Evolutionary conservation across 2,797 vertebrate species (phyloP).

Genomic region (Dendrocincla tyrannina): DNA sequence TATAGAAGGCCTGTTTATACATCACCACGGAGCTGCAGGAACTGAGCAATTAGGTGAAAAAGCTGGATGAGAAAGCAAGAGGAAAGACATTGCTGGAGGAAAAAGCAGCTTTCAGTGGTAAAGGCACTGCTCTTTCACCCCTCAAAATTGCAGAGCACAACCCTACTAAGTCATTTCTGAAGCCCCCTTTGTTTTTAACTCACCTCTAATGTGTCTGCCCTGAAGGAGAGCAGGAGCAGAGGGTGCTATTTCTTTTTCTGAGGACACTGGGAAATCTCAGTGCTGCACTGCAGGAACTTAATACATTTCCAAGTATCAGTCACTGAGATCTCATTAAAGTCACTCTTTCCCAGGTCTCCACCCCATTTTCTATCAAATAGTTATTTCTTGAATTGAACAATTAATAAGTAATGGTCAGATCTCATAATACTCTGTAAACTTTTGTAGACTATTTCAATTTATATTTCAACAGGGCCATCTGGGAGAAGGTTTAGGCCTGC

Average conservation of each 20-base stretch:
- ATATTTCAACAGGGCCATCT: background rate
- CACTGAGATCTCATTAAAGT: conserved; percentile 1
- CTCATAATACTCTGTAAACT: conserved; percentile 13
- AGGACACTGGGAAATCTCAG: background rate
- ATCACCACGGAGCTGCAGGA: background rate
- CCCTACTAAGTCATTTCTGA: background rate
- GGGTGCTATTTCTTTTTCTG: background rate
- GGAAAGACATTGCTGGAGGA: background rate
- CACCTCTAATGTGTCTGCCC: background rate
- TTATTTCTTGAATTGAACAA: conserved; percentile 41
- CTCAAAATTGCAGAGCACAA: background rate
- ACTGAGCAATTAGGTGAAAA: background rate
- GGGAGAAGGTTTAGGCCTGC: background rate
- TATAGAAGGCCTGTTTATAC: background rate
- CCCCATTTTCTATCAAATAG: conserved; percentile 14
- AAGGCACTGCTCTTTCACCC: background rate
- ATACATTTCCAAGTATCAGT: conserved; percentile 23
- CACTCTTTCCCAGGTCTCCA: background rate
- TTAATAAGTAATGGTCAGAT: conserved; percentile 58
- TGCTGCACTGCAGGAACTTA: background rate
- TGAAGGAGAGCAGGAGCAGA: background rate
- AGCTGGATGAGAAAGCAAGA: background rate
- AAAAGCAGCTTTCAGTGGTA: background rate
- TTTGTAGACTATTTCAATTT: conserved; percentile 32
- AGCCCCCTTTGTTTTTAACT: background rate